Base-by-base conservation (phyloP, 2,797 vertebrate species). In the Cyclopterus lumpus region DNA sequence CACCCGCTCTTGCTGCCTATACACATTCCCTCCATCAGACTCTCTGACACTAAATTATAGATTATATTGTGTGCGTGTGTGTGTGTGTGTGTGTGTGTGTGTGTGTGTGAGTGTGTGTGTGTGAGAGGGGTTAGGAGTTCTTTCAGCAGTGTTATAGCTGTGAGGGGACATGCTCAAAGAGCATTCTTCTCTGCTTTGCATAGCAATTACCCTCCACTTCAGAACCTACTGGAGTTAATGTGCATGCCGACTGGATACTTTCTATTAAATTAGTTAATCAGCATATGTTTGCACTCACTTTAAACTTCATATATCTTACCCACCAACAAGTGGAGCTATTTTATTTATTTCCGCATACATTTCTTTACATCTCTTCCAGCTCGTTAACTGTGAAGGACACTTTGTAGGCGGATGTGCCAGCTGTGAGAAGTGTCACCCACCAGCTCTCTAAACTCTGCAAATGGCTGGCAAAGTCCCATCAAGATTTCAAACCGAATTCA, bases 21-120 rank as follows among this genome's bases (percentile, higher is more conserved):
- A 54, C 69, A 70, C 65, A 73, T 63, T 70, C 70, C 75, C 68
- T 78, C 78, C 59, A 83, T 83, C 85, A 77, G 73, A 30, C 83
- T 65, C 76, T 60, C 77, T 65, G 81, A 75, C 79, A 67, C 75
- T 89, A 80, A 86, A 89, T 89, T 91, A 91, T 88, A 81, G 81
- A 91, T 90, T 59, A 84, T 77, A 30, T 49, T 64, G 20, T 83
- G 64, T 64, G 26, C 18, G 22, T 48, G 49, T 70, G 59, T 60
- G 32, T 38, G 64, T 49, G 26, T 59, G n/a, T 16, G 22, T 54
- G n/a, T 18, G n/a, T 40, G 48, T 48, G 22, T 18, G 42, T 38
- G 64, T 38, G 26, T 63, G 16, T 82, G 67, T 64, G 42, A 14
- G 18, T 46, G 68, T 66, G 40, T 16, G 22, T 42, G 44, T 71